A percentile compares a stretch with the other conserved stretches of the same genome.
phyloP scores from a whole-genome alignment of 2,113 vertebrate species.

The Perca schrenkii region DNA sequence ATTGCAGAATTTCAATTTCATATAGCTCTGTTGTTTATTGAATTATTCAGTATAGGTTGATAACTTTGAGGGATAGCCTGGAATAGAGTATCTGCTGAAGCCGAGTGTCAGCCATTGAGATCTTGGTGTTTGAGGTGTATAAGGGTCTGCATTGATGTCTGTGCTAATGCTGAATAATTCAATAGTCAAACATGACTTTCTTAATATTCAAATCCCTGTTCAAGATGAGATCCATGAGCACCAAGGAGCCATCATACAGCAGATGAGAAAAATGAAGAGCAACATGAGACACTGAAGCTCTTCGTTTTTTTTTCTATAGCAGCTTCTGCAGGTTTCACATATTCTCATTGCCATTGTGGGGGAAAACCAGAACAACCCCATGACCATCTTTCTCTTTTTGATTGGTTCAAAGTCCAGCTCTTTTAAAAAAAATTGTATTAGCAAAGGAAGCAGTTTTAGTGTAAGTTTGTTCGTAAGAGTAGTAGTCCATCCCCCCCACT shows the following conservation, averaged over 20 bases:
- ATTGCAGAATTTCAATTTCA: background rate
- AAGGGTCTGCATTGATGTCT: slow-evolving; percentile 41
- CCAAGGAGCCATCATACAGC: slow-evolving; percentile 30
- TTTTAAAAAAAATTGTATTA: slow-evolving; percentile 28
- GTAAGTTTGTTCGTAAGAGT: slow-evolving; percentile 56
- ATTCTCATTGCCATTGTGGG: slow-evolving; percentile 44
- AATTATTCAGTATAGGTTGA: slow-evolving; percentile 33
- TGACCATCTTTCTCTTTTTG: slow-evolving; percentile 45
- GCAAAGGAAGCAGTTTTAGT: slow-evolving; percentile 56
- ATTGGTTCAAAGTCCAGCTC: background rate
- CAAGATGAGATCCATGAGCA: slow-evolving; percentile 28
- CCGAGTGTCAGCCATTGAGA: slow-evolving; percentile 8
- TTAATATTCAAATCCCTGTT: slow-evolving; percentile 60
- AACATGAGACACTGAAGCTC: slow-evolving; percentile 26
- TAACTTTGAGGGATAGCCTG: slow-evolving; percentile 13
- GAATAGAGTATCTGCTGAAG: slow-evolving; percentile 19
- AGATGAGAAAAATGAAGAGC: slow-evolving; percentile 43
- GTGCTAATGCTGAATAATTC: slow-evolving; percentile 56
- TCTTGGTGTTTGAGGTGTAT: slow-evolving; percentile 47
- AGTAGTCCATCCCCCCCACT: slow-evolving; percentile 29
- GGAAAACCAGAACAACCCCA: slow-evolving; percentile 44
- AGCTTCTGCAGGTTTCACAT: slow-evolving; percentile 40
- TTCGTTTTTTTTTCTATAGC: slow-evolving; percentile 18
- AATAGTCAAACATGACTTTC: slow-evolving; percentile 51
- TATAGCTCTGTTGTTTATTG: slow-evolving; percentile 4